Evolutionary conservation across 1,140 invertebrate genomes (phyloP), one percentile per base, ranked within the genome.

Genomic region (Papilio polyxenes): DNA sequence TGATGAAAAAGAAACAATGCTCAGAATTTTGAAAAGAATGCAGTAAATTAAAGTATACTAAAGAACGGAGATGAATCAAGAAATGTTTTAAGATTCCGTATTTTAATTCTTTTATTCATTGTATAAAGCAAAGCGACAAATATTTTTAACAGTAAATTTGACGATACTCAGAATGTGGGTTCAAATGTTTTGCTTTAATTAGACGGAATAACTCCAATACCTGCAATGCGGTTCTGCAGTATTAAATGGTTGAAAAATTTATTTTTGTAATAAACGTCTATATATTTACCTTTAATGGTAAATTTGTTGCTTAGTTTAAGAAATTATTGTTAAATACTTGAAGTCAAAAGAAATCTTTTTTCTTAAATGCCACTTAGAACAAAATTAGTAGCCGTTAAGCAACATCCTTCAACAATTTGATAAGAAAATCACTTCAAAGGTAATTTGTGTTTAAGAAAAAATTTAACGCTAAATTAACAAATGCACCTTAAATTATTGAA

Each of bases 401-500:
- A 17, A 17, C 2, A 5, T 15, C 15, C 10, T 69, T 13, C 10
- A 5, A 69, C 11, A 37, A 37, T 11, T 69, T 40, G 65, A 37
- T 37, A 72, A 72, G 65, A 13, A 72, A 40, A 4, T 31, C 10
- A 72, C 23, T 17, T 72, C 11, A 72, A 40, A 72, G 7, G 65
- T 5, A 10, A 49, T 6, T 6, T 37, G 15, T 17, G 31, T 56
- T 15, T 31, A 51, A 49, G 48, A 65, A 80, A 49, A 65, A 11
- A 49, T 80, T 80, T 48, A 40, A 48, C 53, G 31, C 23, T 80
- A 49, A 53, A 53, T 77, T 53, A 77, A 53, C 40, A 65, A 48
- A 81, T 76, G 75, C 65, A 78, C 51, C 56, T 69, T 72, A 80
- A 83, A 83, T 81, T 74, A 81, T 53, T 81, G 82, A 48, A 69